Evolutionary conservation across 2,113 vertebrate species (phyloP).

Genomic region (Ramphastos sulfuratus): DNA sequence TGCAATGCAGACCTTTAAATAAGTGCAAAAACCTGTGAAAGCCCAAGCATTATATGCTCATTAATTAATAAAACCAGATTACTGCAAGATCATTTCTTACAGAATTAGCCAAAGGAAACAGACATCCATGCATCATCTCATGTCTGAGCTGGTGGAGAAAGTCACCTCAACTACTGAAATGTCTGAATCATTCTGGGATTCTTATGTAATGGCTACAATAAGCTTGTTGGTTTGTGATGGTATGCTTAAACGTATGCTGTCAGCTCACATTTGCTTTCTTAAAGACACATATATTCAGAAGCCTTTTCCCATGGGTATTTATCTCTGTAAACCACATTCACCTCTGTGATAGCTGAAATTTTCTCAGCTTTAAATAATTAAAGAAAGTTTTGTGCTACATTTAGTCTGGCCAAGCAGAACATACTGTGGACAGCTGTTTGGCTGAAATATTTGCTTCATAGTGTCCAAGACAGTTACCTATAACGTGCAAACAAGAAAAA

Average conservation of each 20-base stretch:
- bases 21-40: background rate
- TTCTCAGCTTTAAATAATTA: constrained; percentile 46
- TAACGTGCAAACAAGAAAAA: background rate
- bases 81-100: background rate
- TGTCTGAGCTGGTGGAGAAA: background rate
- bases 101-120: background rate
- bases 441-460: background rate
- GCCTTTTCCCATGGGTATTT: background rate
- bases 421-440: background rate
- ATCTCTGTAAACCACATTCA: background rate
- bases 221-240: background rate
- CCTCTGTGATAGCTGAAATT: background rate
- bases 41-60: background rate
- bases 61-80: background rate
- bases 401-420: background rate
- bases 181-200: background rate
- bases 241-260: background rate
- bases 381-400: background rate
- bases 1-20: background rate
- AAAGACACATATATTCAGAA: constrained; percentile 1
- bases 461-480: background rate
- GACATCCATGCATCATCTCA: background rate
- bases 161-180: background rate
- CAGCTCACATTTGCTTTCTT: background rate
- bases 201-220: background rate